Evolutionary conservation across 53 echinoderm and acorn worm genomes (phyloP).

Genomic region (Paelopatides confundens): DNA sequence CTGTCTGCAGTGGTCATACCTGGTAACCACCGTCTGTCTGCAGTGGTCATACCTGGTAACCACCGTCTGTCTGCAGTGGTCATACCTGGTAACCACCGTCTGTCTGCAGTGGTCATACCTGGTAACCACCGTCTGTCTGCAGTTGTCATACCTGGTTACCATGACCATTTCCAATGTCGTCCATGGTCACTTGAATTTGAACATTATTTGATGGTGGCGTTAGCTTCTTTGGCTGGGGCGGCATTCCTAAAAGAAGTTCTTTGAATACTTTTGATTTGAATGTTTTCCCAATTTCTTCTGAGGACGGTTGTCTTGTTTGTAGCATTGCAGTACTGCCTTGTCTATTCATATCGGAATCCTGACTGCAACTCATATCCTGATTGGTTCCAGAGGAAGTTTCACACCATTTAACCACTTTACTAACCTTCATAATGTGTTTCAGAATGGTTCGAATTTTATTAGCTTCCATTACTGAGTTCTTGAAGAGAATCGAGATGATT

Average conservation of each 20-base stretch:
- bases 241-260: conserved; percentile 33
- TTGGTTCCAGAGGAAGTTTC: too few relatives aligned
- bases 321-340: neutral
- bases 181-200: neutral
- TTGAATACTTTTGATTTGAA: conserved; percentile 24
- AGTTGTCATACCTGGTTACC: neutral
- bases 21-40: too few relatives aligned
- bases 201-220: neutral
- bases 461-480: neutral
- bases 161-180: neutral
- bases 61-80: too few relatives aligned
- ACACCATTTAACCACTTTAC: neutral
- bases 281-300: neutral
- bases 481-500: conserved; percentile 59
- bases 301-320: neutral
- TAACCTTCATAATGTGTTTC: conserved; percentile 28
- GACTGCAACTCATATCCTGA: too few relatives aligned
- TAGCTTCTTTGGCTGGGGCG: neutral
- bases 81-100: too few relatives aligned
- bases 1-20: too few relatives aligned
- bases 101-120: too few relatives aligned
- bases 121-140: too few relatives aligned
- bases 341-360: neutral
- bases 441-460: conserved; percentile 32
- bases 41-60: too few relatives aligned